Conservation (phyloP, 2,113 vertebrate species). For the Brachirus orientalis region DNA sequence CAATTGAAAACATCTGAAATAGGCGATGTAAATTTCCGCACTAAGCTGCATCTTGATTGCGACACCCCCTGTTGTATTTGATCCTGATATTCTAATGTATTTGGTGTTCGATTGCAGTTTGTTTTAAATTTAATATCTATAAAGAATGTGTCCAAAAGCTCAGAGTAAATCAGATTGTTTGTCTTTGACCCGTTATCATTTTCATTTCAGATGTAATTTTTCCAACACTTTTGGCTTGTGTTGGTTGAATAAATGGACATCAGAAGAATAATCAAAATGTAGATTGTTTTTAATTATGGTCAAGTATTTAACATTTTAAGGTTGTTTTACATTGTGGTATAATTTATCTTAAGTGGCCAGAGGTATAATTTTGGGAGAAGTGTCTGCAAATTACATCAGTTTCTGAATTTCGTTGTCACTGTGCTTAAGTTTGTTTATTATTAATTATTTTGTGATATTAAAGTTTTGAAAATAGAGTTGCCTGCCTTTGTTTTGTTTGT, state of each 20-base stretch:
- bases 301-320: conserved; percentile 66
- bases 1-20: background rate
- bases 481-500: conserved; percentile 13
- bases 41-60: background rate
- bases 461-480: conserved; percentile 51
- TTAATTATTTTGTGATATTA: conserved; percentile 74
- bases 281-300: conserved; percentile 36
- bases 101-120: background rate
- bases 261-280: conserved; percentile 8
- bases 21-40: no score
- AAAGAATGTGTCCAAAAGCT: background rate
- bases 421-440: conserved; percentile 43
- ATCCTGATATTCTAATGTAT: conserved; percentile 36
- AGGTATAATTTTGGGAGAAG: conserved; percentile 30
- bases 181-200: background rate
- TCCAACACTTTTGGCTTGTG: conserved; percentile 23
- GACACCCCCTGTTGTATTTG: background rate
- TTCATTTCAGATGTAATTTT: conserved; percentile 15
- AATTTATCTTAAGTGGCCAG: conserved; percentile 41
- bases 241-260: conserved; percentile 34
- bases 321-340: conserved; percentile 42
- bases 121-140: background rate
- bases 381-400: conserved; percentile 42
- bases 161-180: background rate
- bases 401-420: conserved; percentile 43